Conservation (phyloP, 2,888 invertebrate genomes). For the Cacoxenus indagator region DNA sequence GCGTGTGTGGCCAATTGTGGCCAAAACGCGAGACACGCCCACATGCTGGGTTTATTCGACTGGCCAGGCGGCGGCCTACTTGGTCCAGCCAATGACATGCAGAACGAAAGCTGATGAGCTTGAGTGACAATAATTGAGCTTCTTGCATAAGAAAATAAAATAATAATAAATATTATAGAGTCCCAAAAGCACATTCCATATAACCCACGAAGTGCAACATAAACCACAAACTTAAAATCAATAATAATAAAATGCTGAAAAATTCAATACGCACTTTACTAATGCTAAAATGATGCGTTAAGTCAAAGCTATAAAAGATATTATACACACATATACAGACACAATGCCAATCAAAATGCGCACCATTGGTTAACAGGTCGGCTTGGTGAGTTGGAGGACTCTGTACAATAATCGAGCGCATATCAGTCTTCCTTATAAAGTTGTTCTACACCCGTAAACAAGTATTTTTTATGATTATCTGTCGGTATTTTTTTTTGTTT, state of each 20-base stretch:
- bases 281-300: conserved; percentile 4
- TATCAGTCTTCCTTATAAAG: conserved; percentile 43
- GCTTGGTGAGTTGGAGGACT: too few species aligned
- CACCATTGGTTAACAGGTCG: neutral
- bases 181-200: neutral
- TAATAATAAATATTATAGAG: neutral
- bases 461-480: conserved; percentile 55
- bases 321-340: neutral
- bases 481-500: too few species aligned
- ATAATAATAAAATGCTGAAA: conserved; percentile 52
- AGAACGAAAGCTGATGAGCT: conserved; percentile 36
- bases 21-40: neutral
- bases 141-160: neutral
- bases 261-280: conserved; percentile 33
- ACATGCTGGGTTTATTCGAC: neutral
- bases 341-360: neutral
- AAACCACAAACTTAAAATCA: conserved; percentile 54
- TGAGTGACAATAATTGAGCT: neutral
- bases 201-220: conserved; percentile 31
- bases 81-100: conserved; percentile 53
- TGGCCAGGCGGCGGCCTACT: conserved; percentile 25
- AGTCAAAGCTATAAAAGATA: neutral
- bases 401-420: conserved; percentile 7
- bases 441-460: conserved; percentile 61
- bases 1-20: neutral